Evolutionary conservation across 2,113 vertebrate species (phyloP).

Genomic region (Ardeotis arabs): DNA sequence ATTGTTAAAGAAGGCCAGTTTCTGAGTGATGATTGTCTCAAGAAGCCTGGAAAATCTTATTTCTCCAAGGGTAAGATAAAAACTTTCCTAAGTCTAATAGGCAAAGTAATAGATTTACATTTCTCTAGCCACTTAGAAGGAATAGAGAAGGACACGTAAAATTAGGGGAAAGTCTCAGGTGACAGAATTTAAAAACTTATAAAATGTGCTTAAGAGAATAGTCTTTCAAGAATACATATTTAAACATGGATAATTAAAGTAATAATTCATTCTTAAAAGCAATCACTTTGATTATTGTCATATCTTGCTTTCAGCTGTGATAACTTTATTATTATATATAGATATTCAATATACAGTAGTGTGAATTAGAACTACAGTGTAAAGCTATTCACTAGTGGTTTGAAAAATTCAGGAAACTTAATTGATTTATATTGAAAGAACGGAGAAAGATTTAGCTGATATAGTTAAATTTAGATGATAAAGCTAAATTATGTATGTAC

Average conservation of each 20-base stretch:
- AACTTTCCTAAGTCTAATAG: not conserved
- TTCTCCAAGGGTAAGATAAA: not conserved
- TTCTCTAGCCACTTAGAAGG: not conserved
- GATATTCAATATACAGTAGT: not conserved
- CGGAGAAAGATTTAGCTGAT: not conserved
- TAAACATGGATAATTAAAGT: not conserved
- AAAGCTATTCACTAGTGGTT: not conserved
- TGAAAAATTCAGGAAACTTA: not conserved
- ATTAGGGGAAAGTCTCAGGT: not conserved
- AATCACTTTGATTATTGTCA: not conserved
- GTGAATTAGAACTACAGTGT: not conserved
- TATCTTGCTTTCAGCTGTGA: not conserved
- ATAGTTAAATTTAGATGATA: not conserved
- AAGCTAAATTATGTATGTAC: not conserved
- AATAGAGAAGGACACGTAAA: not conserved
- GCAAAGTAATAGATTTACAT: not conserved
- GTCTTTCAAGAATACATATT: not conserved
- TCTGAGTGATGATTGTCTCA: not conserved
- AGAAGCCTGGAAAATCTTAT: not conserved
- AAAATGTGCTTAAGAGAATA: not conserved
- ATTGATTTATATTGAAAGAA: not conserved
- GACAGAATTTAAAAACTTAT: not conserved
- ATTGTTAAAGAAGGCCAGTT: not conserved
- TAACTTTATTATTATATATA: not conserved
- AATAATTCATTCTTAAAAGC: not conserved